Evolutionary conservation across 2,113 vertebrate species (phyloP).

Genomic region (Barbus barbus): DNA sequence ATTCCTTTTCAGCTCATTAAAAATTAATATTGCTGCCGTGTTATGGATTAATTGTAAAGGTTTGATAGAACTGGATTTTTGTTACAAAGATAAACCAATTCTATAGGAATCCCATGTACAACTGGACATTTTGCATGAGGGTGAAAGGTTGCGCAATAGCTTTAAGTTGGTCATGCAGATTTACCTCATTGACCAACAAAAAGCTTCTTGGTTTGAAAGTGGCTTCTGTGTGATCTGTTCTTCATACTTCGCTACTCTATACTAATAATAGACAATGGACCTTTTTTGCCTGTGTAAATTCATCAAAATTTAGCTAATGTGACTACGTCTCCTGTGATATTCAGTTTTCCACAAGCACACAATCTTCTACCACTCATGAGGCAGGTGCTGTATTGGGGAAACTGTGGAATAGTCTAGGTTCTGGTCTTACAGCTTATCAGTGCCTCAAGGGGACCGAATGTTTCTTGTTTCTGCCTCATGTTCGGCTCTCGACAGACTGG

Average conservation of each 20-base stretch:
- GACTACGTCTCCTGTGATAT: neutral
- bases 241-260: neutral
- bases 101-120: too few relatives aligned
- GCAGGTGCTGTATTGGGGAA: neutral
- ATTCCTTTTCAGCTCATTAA: too few relatives aligned
- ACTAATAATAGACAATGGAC: neutral
- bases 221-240: neutral
- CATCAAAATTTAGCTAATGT: neutral
- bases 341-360: neutral
- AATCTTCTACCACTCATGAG: neutral
- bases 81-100: too few relatives aligned
- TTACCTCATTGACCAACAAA: too few relatives aligned
- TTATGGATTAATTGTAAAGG: too few relatives aligned
- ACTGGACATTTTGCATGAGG: too few relatives aligned
- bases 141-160: too few relatives aligned
- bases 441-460: neutral
- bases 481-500: conserved; percentile 15
- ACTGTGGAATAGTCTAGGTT: neutral
- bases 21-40: too few relatives aligned
- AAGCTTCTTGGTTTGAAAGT: too few relatives aligned
- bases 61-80: too few relatives aligned
- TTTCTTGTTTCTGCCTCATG: too few relatives aligned
- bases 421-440: neutral
- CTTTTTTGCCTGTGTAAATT: neutral
- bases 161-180: too few relatives aligned